These are phyloP conservation scores for Cyprinodon diabolis DNA, from an alignment of 2,797 vertebrate genomes.

Conservation along the genomic window DNA sequence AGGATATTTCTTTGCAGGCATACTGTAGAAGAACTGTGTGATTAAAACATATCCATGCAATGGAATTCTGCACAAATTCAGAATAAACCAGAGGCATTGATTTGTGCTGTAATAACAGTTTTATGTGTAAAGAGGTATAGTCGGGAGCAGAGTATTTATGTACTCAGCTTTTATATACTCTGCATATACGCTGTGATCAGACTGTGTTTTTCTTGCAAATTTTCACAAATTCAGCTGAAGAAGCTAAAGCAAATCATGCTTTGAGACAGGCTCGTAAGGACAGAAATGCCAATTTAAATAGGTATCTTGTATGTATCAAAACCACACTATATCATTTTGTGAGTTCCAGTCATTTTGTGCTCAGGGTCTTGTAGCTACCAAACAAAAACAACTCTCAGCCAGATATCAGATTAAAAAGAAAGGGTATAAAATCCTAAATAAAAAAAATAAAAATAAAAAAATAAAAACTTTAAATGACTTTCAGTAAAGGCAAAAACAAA, in stretches of 20 bases:
- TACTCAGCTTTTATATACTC: too few species aligned
- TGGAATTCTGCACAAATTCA: background rate
- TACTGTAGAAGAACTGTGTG: background rate
- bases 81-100: background rate
- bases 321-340: background rate
- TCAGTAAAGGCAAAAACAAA: background rate
- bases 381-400: background rate
- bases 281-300: background rate
- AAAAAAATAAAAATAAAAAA: too few species aligned
- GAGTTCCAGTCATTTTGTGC: background rate
- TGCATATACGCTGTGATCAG: background rate
- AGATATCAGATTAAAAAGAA: background rate
- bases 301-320: background rate
- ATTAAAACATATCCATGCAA: background rate
- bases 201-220: background rate
- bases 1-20: background rate
- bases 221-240: background rate
- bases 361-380: background rate
- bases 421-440: background rate
- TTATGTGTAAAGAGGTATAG: background rate
- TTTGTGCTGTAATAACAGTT: background rate
- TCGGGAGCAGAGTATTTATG: too few species aligned
- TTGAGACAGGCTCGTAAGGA: background rate
- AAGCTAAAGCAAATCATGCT: background rate
- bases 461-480: background rate